Evolutionary conservation across 2,113 vertebrate species (phyloP), one percentile per base, ranked within the genome.

Genomic region (Psilopogon haemacephalus): DNA sequence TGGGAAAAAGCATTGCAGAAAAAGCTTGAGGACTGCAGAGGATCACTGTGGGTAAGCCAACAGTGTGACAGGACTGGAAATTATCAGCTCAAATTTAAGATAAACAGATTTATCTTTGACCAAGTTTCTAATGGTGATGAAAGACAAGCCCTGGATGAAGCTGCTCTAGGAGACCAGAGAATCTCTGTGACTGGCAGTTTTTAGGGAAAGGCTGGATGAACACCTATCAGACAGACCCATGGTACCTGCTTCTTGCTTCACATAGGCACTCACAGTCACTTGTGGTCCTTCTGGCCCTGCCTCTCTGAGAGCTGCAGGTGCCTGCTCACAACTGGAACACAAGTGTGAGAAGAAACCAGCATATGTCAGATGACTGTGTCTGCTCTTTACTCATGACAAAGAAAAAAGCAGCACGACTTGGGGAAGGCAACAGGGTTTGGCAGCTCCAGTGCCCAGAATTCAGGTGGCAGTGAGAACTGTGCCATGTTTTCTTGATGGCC

Each of bases 1-100:
- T 15, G 59, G 63, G 91, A 59, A 94, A 74, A 92, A 77, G 40
- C 32, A 20, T 6, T 71, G 35, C 74, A 87, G 69, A 67, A 86
- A 56, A 86, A 50, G 24, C 21, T 37, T 32, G 40, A 87, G 74
- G 54, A 60, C 27, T 87, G 63, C 48, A 82, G 44, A 91, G 40
- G 64, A 87, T 83, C 24, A 23, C 55, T 64, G 56, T 5, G 38
- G 8, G 16, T 18, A 56, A 89, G 67, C 70, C 59, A 91, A 52
- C 33, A 62, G 44, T 44, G 20, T 20, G 62, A 60, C 20, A 74
- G 72, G 33, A 46, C 56, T 59, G 71, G 60, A 84, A 95, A 63
- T 10, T 7, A 86, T 40, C 37, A 84, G 52, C 30, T 33, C 1
- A 0, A 37, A n/a, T 81, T 71, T 54, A 73, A 89, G 65, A 92